Base-by-base conservation (phyloP, 2,888 invertebrate species). In the Sinhomidia bicolor region DNA sequence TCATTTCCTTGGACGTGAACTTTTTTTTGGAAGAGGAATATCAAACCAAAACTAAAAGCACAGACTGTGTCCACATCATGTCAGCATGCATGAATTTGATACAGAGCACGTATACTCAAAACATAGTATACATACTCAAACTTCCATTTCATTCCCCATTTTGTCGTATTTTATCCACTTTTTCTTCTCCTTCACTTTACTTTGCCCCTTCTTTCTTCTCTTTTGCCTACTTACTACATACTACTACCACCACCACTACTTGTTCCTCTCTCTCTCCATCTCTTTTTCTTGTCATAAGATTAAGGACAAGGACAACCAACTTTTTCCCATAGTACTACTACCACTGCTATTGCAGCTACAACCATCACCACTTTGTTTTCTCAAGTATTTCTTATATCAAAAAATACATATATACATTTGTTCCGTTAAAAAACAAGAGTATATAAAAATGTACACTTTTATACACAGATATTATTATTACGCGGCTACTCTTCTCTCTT, bases 281-380 rank as follows among this genome's bases (percentile, higher is more conserved):
- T n/a, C n/a, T n/a, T n/a, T n/a, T 76, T 29, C 51, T 47, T 54
- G 76, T 76, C 76, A 76, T 76, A 65, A 83, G 83, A 83, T 76
- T 83, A 88, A 79, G 83, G 88, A 88, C 88, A 88, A 78, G 88
- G 88, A 83, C 82, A 88, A 14, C 29, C 29, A 85, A 80, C 68
- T 87, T 82, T 44, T 20, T 87, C 76, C 76, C 76, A 76, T 51
- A 20, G 36, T 20, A 36, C 41, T 60, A n/a, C n/a, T n/a, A n/a
- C n/a, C n/a, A n/a, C 60, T 20, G 17, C 68, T 10, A 20, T 60
- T 44, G n/a, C n/a, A n/a, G 14, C 79, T 60, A 80, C 23, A 41
- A 80, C 41, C 79, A 80, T 62, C 65, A 65, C 81, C 51, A 65
- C 65, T 76, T 76, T 54, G 76, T 76, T 54, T 54, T 54, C 41